Evolutionary conservation across 2,888 invertebrate species (phyloP).

Genomic region (Branchinecta sandiegonensis): DNA sequence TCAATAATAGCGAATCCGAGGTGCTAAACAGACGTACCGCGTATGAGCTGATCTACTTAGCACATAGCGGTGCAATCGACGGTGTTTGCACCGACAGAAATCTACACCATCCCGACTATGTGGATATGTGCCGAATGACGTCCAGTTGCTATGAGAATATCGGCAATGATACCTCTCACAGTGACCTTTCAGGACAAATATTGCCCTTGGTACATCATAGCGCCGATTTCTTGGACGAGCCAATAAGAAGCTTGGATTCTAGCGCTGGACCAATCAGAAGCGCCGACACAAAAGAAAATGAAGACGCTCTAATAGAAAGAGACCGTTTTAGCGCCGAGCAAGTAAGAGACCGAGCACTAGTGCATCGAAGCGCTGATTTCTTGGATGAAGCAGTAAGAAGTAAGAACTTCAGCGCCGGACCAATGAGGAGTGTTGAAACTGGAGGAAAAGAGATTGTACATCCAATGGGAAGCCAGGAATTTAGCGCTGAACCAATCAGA

Average conservation of each 20-base stretch:
- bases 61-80: conserved; percentile 44
- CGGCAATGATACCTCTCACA: background rate
- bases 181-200: background rate
- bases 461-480: background rate
- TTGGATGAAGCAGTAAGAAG: background rate
- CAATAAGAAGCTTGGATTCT: no score
- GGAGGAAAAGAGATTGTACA: no score
- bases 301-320: no score
- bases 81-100: conserved; percentile 1
- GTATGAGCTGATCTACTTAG: conserved; percentile 48
- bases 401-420: background rate
- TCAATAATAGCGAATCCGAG: conserved; percentile 70
- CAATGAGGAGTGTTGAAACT: background rate
- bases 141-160: background rate
- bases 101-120: background rate
- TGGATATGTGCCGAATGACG: background rate
- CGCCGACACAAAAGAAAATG: no score
- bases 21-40: conserved; percentile 43
- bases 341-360: no score
- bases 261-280: background rate
- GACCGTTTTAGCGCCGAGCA: no score
- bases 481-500: background rate
- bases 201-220: no score
- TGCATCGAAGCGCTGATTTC: no score
- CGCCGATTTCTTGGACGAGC: no score